These are phyloP conservation scores for Tipula unca DNA, from an alignment of 2,888 invertebrate species.

Conservation along the genomic window DNA sequence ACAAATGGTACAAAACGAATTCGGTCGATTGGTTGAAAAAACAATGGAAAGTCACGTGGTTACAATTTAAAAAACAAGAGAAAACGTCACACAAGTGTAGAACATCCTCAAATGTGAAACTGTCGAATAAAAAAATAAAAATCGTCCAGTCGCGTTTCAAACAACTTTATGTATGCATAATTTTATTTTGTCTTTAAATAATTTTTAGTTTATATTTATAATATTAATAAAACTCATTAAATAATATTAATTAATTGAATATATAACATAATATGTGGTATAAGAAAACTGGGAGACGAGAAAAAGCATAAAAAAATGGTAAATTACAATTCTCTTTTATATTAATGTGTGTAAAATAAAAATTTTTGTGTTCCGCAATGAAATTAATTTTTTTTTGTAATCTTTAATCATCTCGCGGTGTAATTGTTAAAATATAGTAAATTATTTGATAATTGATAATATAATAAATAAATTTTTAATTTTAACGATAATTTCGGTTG, in stretches of 20 bases:
- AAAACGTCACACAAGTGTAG: background rate
- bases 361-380: background rate
- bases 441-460: background rate
- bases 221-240: background rate
- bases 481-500: background rate
- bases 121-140: background rate
- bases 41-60: background rate
- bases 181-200: background rate
- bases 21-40: background rate
- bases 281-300: background rate
- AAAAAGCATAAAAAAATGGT: background rate
- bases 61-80: background rate
- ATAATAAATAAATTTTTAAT: background rate
- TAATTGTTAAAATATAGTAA: background rate
- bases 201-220: background rate
- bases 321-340: background rate
- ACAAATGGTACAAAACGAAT: background rate
- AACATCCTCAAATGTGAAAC: background rate
- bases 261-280: background rate
- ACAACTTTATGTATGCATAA: background rate
- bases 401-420: background rate
- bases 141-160: background rate
- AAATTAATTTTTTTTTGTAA: background rate
- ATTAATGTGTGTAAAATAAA: background rate
- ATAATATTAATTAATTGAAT: background rate